Evolutionary conservation across 2,797 vertebrate genomes (phyloP).

Genomic region (Pantherophis alleghaniensis): DNA sequence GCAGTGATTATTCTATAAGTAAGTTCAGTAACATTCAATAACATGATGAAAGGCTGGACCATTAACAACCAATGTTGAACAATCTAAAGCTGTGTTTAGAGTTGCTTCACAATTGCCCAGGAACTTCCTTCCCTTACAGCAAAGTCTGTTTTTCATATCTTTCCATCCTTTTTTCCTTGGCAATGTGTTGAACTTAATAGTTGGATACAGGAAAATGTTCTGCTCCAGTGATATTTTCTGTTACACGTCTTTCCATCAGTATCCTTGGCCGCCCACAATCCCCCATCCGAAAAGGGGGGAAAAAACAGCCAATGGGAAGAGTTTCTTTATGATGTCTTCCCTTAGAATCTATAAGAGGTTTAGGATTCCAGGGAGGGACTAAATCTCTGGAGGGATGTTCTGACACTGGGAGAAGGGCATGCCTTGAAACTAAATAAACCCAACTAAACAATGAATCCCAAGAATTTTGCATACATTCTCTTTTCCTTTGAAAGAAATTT

Average conservation of each 20-base stretch:
- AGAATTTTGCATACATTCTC: neutral
- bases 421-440: neutral
- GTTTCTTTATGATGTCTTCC: neutral
- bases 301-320: neutral
- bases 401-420: neutral
- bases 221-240: neutral
- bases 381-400: neutral
- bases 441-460: neutral
- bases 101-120: neutral
- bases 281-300: neutral
- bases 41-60: neutral
- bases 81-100: neutral
- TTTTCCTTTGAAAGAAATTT: neutral
- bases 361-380: neutral
- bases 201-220: neutral
- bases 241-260: neutral
- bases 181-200: neutral
- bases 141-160: neutral
- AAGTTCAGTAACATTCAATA: neutral
- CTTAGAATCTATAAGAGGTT: neutral
- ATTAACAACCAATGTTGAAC: neutral
- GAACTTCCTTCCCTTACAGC: neutral
- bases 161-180: neutral
- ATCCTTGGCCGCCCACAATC: neutral
- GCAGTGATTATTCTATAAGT: neutral